phyloP scores from a whole-genome alignment of 2,888 invertebrate genomes.

The Brachylomia viminalis region DNA sequence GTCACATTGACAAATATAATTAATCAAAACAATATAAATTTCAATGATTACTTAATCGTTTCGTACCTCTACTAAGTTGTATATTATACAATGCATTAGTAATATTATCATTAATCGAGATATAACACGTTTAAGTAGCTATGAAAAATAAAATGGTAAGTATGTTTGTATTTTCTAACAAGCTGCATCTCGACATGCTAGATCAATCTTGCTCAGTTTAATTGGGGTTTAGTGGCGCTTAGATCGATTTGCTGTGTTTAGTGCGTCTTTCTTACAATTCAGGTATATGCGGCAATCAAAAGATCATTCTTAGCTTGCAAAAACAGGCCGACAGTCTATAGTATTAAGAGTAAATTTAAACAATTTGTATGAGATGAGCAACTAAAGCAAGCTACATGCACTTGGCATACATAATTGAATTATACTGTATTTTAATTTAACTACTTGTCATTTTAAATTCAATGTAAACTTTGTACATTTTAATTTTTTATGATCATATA shows the following conservation, averaged over 20 bases:
- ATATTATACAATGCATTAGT: conserved; percentile 22
- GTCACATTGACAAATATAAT: conserved; percentile 21
- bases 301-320: background rate
- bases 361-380: too few relatives aligned
- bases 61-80: conserved; percentile 10
- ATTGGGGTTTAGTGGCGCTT: background rate
- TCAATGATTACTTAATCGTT: conserved; percentile 28
- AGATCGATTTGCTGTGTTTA: background rate
- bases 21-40: conserved; percentile 25
- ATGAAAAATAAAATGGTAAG: background rate
- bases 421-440: too few relatives aligned
- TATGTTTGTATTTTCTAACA: background rate
- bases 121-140: background rate
- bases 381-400: background rate
- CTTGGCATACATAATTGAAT: too few relatives aligned
- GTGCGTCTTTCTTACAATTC: background rate
- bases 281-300: too few relatives aligned
- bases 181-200: background rate
- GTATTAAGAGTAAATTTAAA: background rate
- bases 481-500: too few relatives aligned
- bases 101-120: conserved; percentile 28
- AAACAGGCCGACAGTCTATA: background rate
- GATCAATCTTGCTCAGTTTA: background rate
- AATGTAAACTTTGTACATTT: too few relatives aligned
- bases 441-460: too few relatives aligned